Evolutionary conservation across 2,113 vertebrate species (phyloP).

Genomic region (Nesospiza acunhae): DNA sequence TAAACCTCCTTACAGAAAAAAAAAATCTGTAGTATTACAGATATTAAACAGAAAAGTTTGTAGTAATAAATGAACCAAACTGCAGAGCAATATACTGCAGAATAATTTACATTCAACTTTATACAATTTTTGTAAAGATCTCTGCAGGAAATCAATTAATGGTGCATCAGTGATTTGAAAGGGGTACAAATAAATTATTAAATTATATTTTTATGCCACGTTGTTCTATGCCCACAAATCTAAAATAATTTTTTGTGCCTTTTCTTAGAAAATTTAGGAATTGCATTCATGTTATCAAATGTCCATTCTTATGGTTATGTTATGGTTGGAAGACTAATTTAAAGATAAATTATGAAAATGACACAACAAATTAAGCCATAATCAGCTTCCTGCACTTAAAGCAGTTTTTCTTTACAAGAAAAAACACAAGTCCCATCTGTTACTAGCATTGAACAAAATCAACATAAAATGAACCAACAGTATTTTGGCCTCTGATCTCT

Average conservation of each 20-base stretch:
- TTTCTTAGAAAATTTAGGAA: not conserved
- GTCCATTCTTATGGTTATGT: not conserved
- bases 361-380: not conserved
- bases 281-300: not conserved
- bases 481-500: constrained; percentile 55
- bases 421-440: not conserved
- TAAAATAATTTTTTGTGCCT: not conserved
- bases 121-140: not conserved
- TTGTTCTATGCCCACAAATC: not conserved
- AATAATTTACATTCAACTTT: not conserved
- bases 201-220: not conserved
- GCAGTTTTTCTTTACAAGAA: not conserved
- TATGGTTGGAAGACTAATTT: not conserved
- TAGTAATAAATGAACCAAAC: not conserved
- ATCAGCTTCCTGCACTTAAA: not conserved
- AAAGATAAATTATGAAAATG: not conserved
- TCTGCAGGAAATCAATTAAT: not conserved
- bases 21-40: not conserved
- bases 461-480: constrained; percentile 22
- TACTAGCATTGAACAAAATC: constrained; percentile 37
- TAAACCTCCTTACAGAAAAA: not conserved
- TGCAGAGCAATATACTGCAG: not conserved
- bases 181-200: not conserved
- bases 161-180: not conserved
- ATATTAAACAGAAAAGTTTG: not conserved